A percentile compares a stretch with the other conserved stretches of the same genome.
These are phyloP conservation scores for Digitonthophagus gazella DNA, from an alignment of 2,888 invertebrate species.

Conservation along the genomic window DNA sequence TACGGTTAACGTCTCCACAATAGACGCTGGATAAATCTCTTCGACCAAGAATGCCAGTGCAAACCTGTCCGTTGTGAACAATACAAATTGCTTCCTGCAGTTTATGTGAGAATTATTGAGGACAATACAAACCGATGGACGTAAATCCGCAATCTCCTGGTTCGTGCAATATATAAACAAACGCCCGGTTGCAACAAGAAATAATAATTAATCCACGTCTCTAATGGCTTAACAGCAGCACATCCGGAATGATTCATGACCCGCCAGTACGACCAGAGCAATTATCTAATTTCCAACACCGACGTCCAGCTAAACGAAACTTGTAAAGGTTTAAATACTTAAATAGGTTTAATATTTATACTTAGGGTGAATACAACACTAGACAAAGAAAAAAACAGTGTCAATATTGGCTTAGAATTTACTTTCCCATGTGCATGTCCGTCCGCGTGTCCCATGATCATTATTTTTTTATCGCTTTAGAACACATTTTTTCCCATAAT, in stretches of 20 bases:
- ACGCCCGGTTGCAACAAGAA: slow-evolving; percentile 15
- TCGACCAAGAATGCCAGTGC: not conserved
- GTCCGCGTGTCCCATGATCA: not conserved
- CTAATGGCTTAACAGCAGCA: slow-evolving; percentile 10
- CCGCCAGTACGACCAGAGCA: not conserved
- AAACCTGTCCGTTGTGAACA: not conserved
- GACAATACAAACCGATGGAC: not conserved
- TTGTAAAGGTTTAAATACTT: not conserved
- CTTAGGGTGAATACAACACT: not conserved
- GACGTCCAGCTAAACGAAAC: not conserved
- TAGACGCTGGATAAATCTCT: not conserved
- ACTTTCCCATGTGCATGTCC: not conserved
- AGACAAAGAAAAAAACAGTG: not conserved
- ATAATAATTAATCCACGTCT: slow-evolving; percentile 14
- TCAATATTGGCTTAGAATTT: not conserved
- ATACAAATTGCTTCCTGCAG: not conserved
- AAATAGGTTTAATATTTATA: not conserved
- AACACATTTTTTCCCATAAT: not conserved
- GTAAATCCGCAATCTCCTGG: not conserved
- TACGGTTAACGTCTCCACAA: not conserved
- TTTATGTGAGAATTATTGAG: not conserved
- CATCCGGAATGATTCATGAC: slow-evolving; percentile 13
- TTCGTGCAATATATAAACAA: slow-evolving; percentile 9
- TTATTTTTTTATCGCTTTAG: not conserved
- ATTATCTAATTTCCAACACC: not conserved